Conservation (phyloP, 1,140 invertebrate species). For the Berghia stephanieae region DNA sequence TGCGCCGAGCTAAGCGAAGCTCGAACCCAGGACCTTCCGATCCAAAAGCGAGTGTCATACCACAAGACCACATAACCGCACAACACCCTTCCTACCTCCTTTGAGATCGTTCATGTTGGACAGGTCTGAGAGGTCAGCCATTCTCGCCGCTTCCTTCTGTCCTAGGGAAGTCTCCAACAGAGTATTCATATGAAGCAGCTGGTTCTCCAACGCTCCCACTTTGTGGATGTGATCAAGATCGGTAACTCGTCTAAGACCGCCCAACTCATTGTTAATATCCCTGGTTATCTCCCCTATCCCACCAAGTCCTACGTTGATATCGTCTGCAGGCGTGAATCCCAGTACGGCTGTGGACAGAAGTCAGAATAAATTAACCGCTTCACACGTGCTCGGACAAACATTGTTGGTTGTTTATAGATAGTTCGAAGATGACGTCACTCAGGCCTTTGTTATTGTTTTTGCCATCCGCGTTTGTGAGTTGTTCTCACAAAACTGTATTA, state of each 20-base stretch:
- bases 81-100: no score
- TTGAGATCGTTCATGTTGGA: not conserved
- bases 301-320: not conserved
- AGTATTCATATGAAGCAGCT: not conserved
- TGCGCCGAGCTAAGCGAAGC: no score
- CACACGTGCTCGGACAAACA: no score
- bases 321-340: not conserved
- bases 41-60: no score
- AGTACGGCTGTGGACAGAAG: not conserved
- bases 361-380: no score
- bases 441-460: no score
- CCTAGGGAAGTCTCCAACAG: not conserved
- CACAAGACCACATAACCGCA: no score
- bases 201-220: not conserved
- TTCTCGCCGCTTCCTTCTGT: not conserved
- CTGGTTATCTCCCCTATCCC: not conserved
- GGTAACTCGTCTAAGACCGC: not conserved
- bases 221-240: not conserved
- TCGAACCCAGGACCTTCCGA: no score
- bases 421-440: no score
- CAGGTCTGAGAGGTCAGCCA: not conserved
- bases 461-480: no score
- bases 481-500: no score
- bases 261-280: not conserved
- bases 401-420: no score